Evolutionary conservation across 2,888 invertebrate species (phyloP).

Genomic region (Chromoteleia sp.): DNA sequence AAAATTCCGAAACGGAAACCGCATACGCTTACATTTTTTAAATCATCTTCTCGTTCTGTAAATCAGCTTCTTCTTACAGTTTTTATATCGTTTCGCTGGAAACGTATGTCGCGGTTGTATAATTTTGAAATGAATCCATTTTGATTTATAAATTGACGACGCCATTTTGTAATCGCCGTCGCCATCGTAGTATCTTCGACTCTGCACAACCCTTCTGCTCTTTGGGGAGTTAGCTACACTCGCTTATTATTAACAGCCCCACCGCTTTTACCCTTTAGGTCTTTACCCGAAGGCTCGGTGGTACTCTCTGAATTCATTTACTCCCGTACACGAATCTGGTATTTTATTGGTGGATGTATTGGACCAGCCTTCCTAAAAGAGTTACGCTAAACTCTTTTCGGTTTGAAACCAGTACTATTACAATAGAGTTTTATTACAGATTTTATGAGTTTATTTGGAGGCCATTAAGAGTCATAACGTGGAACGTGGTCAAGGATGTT

Average conservation of each 20-base stretch:
- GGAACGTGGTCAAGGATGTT: not conserved
- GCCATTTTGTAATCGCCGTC: slow-evolving; percentile 81
- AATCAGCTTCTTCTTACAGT: not conserved
- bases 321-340: slow-evolving; percentile 73
- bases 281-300: not conserved
- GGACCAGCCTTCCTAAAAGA: slow-evolving; percentile 1
- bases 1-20: slow-evolving; percentile 15
- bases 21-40: slow-evolving; percentile 23
- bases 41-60: not conserved
- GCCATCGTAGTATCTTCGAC: slow-evolving; percentile 76
- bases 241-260: too few species aligned
- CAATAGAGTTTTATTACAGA: not conserved
- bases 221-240: slow-evolving; percentile 68
- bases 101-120: not conserved
- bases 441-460: not conserved
- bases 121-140: not conserved
- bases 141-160: slow-evolving; percentile 9
- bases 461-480: not conserved
- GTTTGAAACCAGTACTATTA: not conserved
- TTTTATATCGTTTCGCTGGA: not conserved
- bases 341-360: slow-evolving; percentile 71
- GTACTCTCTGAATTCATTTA: not conserved
- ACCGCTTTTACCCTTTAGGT: slow-evolving; percentile 74
- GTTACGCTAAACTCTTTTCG: not conserved
- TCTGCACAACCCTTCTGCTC: slow-evolving; percentile 77